Evolutionary conservation across 2,797 vertebrate genomes (phyloP).

Genomic region (Babyrousa celebensis): DNA sequence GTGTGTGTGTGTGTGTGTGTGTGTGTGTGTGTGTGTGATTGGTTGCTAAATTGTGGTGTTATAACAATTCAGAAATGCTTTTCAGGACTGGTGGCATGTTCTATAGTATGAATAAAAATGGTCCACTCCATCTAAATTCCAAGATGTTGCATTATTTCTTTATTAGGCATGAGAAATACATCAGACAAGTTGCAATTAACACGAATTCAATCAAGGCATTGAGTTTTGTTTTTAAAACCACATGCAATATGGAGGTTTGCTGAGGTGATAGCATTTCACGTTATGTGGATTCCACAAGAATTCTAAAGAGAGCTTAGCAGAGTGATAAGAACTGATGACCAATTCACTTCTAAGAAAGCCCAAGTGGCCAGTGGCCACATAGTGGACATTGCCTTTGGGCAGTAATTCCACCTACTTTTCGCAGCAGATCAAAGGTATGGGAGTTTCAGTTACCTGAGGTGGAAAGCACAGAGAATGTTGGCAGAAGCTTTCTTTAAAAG

Average conservation of each 20-base stretch:
- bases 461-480: background rate
- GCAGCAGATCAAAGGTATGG: background rate
- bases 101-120: slow-evolving; percentile 49
- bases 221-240: slow-evolving; percentile 52
- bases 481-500: background rate
- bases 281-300: background rate
- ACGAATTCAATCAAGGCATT: slow-evolving; percentile 1
- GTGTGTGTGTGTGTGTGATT: slow-evolving; percentile 30
- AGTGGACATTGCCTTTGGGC: background rate
- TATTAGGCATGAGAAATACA: slow-evolving; percentile 37
- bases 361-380: background rate
- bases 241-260: background rate
- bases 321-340: background rate
- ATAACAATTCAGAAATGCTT: background rate
- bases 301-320: slow-evolving; percentile 49
- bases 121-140: background rate
- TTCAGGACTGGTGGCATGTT: slow-evolving; percentile 11
- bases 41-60: slow-evolving; percentile 49
- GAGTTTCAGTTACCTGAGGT: background rate
- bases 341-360: background rate
- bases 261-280: background rate
- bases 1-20: background rate
- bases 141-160: background rate
- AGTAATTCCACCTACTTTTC: background rate
- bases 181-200: background rate